Base-by-base conservation (phyloP, 2,888 invertebrate genomes). In the Atethmia centrago region DNA sequence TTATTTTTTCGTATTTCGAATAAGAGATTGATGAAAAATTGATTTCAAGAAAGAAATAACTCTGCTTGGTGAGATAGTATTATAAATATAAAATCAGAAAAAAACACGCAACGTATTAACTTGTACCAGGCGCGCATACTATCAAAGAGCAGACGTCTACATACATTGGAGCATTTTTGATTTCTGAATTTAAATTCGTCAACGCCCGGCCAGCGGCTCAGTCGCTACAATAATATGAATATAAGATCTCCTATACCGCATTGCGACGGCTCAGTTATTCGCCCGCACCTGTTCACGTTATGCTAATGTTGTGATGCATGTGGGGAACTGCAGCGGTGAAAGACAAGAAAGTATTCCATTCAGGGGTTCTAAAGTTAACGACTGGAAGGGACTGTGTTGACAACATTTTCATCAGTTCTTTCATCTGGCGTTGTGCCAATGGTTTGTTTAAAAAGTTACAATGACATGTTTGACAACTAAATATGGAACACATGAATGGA, bases 221-320 rank as follows among this genome's bases (percentile, higher is more conserved):
- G 87, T 83, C 85, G 87, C 89, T 89, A 94, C 93, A 94, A 94
- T 93, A 94, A 92, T 93, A 95, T 95, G 94, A 95, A 95, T 94
- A 94, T 93, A 93, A 94, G 91, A 93, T 94, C 90, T 88, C 88
- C 90, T 87, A 89, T 92, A 93, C 95, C 94, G 95, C 96, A 95
- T 93, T 96, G 95, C 95, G 95, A 94, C 94, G 94, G 92, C 92
- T 95, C 93, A 93, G 94, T 93, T 95, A 94, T 93, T 94, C 93
- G 91, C 92, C 89, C 92, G 94, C 95, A 95, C 95, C 95, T 95
- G 95, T 91, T 92, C 90, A 90, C 90, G 91, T 89, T 93, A 93
- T 94, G 94, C 91, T 92, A 93, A 93, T 91, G 84, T 87, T 81
- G 79, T 80, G 89, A 88, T 89, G 82, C 90, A 93, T 90, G 90